Base-by-base conservation (phyloP, 2,888 invertebrate genomes). In the Drosophila mayaguana region DNA sequence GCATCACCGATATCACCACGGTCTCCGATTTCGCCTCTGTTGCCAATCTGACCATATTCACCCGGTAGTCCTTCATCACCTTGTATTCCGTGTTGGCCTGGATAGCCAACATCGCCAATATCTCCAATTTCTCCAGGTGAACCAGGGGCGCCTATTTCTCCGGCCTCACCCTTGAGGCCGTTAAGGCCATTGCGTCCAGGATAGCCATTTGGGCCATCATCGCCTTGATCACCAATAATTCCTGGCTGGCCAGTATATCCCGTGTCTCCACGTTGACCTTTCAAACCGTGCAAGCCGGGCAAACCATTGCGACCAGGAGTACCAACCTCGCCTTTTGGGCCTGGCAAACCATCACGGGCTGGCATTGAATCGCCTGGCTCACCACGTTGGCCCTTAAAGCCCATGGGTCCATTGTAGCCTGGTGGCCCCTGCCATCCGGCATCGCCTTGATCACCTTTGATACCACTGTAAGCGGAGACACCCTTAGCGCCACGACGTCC, bases 251-350 rank as follows among this genome's bases (percentile, higher is more conserved):
- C 96, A n/a, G 83, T 89, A 28, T 92, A 89, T 48, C 96, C 96
- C 70, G 93, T 56, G 0, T 92, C 92, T 3, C 93, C 93, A 12
- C 71, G 87, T 54, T 88, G 90, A 8, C 94, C 94, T 74, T 93
- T 93, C 0, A 90, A 67, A 48, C 96, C 96, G 36, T 90, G 61
- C 11, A 91, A 67, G 18, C 95, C 95, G 20, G 87, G 81, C 78
- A 90, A 91, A 51, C 94, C 95, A 63, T 91, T 90, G 71, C 74
- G 90, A 64, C 96, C 96, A 3, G 93, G 89, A 18, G 94, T 93
- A 77, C 97, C 97, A 59, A 93, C 93, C 60, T 93, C 92, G 64
- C 97, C 97, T 83, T 94, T 95, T 25, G 88, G 66, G 2, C 95
- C 96, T 16, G 83, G 72, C 8, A 85, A 68, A 18, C 94, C 94